Base-by-base conservation (phyloP, 2,888 invertebrate species). In the Hetaerina titia region DNA sequence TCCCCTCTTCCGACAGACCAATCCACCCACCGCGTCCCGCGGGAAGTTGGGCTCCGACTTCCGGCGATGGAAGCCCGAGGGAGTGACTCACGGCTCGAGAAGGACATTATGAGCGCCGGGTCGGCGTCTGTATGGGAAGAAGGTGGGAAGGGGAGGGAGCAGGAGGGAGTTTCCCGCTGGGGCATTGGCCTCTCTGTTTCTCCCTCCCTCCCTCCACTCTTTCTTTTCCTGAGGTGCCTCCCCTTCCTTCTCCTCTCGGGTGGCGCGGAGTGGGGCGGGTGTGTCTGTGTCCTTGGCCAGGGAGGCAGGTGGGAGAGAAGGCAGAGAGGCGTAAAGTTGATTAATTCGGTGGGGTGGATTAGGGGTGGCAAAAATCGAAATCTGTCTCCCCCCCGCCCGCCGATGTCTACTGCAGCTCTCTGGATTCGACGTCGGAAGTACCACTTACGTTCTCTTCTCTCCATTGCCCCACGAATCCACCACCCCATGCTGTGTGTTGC, bases 211-310 rank as follows among this genome's bases (percentile, higher is more conserved):
- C 9, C 11, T n/a, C n/a, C 81, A 7, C 31, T 31, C 81, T 9
- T 81, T 81, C 81, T 81, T 31, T 81, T 31, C 31, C 5, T 31
- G 81, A 13, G 25, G 81, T 31, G 45, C n/a, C 13, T 81, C 81
- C 81, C 22, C 81, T 81, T 31, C 25, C 11, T 13, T 6, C 25
- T n/a, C 81, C 13, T 31, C 81, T 81, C 31, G 13, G 9, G 6
- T 8, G 56, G 22, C 7, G n/a, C 8, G 58, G 25, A 22, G 74
- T n/a, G 74, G 31, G 63, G 89, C 22, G 60, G 95, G 90, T 22
- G 90, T 56, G 95, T 89, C 89, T 22, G 90, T 56, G 95, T 89
- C 89, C 88, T 64, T 74, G 95, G 64, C 22, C 22, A 57, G 11
- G 56, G 88, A 57, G n/a, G 60, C 64, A 25, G 58, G 58, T 45